Evolutionary conservation across 2,888 invertebrate genomes (phyloP), one percentile per base, ranked within the genome.

Genomic region (Campoplex nolae): DNA sequence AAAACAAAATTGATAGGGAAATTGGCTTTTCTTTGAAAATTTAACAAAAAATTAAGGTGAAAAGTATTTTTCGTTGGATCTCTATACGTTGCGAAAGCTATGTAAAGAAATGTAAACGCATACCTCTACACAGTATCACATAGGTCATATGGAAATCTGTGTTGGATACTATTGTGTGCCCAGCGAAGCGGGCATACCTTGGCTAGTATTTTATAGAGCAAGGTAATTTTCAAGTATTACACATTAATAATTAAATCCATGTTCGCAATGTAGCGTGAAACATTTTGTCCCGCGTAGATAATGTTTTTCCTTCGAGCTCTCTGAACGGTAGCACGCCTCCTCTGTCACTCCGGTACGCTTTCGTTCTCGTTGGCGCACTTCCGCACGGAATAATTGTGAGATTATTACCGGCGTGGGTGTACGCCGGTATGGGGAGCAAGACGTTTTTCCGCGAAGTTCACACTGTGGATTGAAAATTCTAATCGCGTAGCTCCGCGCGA

Each of bases 341-440:
- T 68, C 68, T 54, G 3, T 54, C 18, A 23, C 65, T 38, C 42
- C 16, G 42, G 38, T 42, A 18, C 48, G 16, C 32, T n/a, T 56
- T 56, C 51, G 45, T 65, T 48, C 62, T 56, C 65, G 56, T 81
- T 54, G 78, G 74, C 67, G 85, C 77, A 82, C 83, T 85, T 82
- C 76, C 78, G 83, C 79, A 74, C 77, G 81, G 84, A 88, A 85
- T 90, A 90, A 91, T 91, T 89, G 91, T 87, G 87, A 88, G 88
- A 91, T 91, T 89, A 92, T 91, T 89, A 88, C 85, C 86, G 58
- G 58, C 58, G 88, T 88, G 84, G 85, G 75, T 81, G 78, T n/a
- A 51, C 48, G 73, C 23, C 23, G 32, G 75, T 35, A 51, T 56
- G 28, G 58, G 45, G 58, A 84, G 85, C 82, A 84, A 87, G 84